Conservation (phyloP, 2,113 vertebrate genomes). For the Sinocyclocheilus maitianheensis region DNA sequence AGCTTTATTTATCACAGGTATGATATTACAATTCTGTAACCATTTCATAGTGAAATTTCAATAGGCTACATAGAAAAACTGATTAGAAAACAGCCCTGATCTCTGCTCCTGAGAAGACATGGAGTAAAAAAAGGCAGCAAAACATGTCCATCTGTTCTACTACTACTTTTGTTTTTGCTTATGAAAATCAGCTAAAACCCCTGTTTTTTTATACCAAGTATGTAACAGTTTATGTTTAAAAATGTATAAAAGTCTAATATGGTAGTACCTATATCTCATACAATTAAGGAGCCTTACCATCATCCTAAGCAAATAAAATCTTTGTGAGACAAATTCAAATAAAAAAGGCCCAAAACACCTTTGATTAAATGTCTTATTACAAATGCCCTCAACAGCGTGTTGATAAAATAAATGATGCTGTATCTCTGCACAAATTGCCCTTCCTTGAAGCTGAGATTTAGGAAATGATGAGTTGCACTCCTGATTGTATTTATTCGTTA, state of each 20-base stretch:
- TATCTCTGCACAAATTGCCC: slow-evolving; percentile 3
- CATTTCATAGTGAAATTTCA: background rate
- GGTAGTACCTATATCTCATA: background rate
- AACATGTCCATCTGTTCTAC: background rate
- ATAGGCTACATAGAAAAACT: background rate
- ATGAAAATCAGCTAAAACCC: background rate
- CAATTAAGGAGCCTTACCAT: background rate
- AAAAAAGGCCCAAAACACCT: background rate
- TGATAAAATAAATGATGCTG: background rate
- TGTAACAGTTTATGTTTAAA: background rate
- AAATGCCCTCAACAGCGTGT: background rate
- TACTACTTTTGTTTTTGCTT: background rate
- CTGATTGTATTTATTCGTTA: background rate
- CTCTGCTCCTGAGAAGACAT: background rate
- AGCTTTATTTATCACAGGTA: slow-evolving; percentile 12
- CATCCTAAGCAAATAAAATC: background rate
- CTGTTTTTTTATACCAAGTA: background rate
- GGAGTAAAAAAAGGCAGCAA: background rate
- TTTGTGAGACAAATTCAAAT: background rate
- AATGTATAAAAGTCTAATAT: background rate
- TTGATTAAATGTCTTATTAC: background rate
- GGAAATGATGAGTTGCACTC: background rate
- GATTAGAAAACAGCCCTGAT: slow-evolving; percentile 30
- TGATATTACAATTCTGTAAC: background rate
- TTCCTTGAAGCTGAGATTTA: background rate